Evolutionary conservation across 2,888 invertebrate species (phyloP), one percentile per base, ranked within the genome.

Genomic region (Abscondita cerata): DNA sequence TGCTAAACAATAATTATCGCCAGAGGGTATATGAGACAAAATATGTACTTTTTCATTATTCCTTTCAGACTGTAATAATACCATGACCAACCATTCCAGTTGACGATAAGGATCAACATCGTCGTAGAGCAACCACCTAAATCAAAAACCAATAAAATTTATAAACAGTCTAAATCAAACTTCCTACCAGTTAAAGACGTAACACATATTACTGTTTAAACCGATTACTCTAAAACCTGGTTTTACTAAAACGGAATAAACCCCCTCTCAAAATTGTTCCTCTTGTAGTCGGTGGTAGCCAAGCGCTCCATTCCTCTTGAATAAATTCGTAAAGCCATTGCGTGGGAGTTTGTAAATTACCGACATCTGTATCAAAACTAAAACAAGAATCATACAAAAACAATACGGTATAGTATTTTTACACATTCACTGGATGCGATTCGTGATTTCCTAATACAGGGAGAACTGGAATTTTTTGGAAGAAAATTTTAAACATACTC

Each of bases 191-290:
- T 93, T 93, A 64, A 80, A 82, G 65, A 78, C 85, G 73, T 89
- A 91, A 69, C 92, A 92, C 59, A 91, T 88, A 74, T 93, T 94
- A 73, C 88, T 92, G 73, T 96, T 95, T 1, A 95, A 73, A 0
- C 88, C 89, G 64, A 96, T 86, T 5, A 93, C 84, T 66, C 92
- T 83, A 63, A 94, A 84, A 0, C 92, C 92, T 1, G 86, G 84
- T 54, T 81, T 83, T 0, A 90, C 84, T 0, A 85, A 77, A 12
- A 86, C 81, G 0, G 92, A 89, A 78, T 93, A 96, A 70, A 87
- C 96, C 8, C 95, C 96, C 90, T 47, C 84, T 81, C 9, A 82
- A 75, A 46, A 93, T 81, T 0, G 89, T 87, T 9, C 72, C 76
- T 64, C 83, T 81, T 0, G 90, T 87, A 1, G 85, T 84, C 46